Conservation (phyloP, 2,888 invertebrate genomes). For the Diaphora mendica region DNA sequence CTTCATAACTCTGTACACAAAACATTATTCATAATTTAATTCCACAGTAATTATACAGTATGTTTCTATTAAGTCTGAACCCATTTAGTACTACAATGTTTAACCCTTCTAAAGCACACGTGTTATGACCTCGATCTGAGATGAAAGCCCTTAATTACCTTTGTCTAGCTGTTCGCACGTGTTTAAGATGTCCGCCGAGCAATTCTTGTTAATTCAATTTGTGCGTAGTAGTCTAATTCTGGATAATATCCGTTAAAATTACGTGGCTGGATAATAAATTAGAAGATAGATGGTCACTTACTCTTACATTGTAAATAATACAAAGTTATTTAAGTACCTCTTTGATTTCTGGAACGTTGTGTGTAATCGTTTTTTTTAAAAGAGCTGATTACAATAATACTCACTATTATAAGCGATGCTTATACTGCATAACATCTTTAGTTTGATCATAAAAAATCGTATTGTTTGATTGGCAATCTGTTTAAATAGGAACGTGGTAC, state of each 20-base stretch:
- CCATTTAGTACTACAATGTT: constrained; percentile 29
- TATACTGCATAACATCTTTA: background rate
- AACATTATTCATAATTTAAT: constrained; percentile 13
- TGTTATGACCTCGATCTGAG: constrained; percentile 66
- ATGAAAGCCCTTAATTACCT: constrained; percentile 71
- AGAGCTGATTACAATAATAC: background rate
- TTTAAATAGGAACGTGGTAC: background rate
- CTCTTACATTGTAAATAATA: background rate
- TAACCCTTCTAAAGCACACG: constrained; percentile 58
- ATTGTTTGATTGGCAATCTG: background rate
- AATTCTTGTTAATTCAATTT: constrained; percentile 27
- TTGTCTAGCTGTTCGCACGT: constrained; percentile 71
- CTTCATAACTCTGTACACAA: constrained; percentile 5
- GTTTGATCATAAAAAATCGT: no score
- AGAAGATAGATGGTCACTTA: background rate
- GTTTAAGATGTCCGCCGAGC: constrained; percentile 49
- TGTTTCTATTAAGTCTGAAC: constrained; percentile 8
- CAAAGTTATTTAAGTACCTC: background rate
- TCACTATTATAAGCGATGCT: background rate
- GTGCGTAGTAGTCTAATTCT: constrained; percentile 21
- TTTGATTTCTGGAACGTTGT: background rate
- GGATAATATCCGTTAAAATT: constrained; percentile 3
- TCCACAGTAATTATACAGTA: constrained; percentile 17
- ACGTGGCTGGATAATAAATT: background rate
- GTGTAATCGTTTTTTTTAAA: background rate